phyloP scores from a whole-genome alignment of 1,140 invertebrate species.

The Halotydeus destructor region DNA sequence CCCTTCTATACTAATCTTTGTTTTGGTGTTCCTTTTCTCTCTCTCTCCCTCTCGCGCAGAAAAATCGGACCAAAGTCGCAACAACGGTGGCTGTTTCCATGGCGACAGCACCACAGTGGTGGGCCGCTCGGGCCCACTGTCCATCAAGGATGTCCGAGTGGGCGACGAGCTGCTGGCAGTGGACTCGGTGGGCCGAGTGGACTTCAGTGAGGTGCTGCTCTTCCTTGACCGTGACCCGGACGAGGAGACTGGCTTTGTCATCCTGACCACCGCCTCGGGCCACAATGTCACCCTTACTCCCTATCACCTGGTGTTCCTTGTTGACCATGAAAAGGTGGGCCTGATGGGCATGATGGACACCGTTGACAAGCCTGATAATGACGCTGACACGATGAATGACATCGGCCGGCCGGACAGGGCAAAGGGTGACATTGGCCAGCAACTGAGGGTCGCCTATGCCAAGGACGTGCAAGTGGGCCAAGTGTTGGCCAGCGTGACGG shows the following conservation, averaged over 20 bases:
- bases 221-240: slow-evolving; percentile 57
- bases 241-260: slow-evolving; percentile 20
- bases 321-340: neutral
- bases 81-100: slow-evolving; percentile 44
- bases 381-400: too few relatives aligned
- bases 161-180: slow-evolving; percentile 64
- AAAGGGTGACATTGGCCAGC: neutral
- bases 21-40: neutral
- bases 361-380: too few relatives aligned
- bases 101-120: slow-evolving; percentile 37
- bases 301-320: neutral
- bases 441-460: slow-evolving; percentile 19
- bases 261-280: neutral
- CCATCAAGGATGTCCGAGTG: slow-evolving; percentile 38
- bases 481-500: neutral
- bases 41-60: slow-evolving; percentile 40
- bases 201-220: slow-evolving; percentile 64
- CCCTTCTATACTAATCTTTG: neutral
- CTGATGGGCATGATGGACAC: neutral
- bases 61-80: slow-evolving; percentile 59
- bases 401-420: too few relatives aligned
- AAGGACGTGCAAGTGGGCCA: slow-evolving; percentile 25
- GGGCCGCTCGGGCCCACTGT: slow-evolving; percentile 31
- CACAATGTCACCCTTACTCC: neutral
- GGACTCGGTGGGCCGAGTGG: slow-evolving; percentile 32